Evolutionary conservation across 53 echinoderm and acorn worm species (phyloP).

Genomic region (Luidia sarsii): DNA sequence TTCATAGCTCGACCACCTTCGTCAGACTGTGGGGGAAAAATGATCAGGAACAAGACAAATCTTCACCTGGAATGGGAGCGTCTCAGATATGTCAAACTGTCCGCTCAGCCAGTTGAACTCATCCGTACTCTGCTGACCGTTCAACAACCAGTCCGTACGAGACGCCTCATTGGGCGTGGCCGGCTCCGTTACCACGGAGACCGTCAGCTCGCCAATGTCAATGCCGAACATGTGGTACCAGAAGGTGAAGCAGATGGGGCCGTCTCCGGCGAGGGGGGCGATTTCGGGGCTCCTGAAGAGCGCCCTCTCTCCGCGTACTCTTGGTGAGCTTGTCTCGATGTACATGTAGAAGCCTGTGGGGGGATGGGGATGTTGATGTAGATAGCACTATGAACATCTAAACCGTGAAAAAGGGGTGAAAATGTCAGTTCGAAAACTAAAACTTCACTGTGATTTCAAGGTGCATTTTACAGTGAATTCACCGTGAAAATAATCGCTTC

Average conservation of each 20-base stretch:
- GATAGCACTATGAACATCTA: too few species aligned
- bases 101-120: slow-evolving; percentile 55
- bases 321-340: slow-evolving; percentile 61
- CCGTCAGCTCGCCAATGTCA: slow-evolving; percentile 64
- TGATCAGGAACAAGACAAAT: background rate
- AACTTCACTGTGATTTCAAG: too few species aligned
- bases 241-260: slow-evolving; percentile 66
- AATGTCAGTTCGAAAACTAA: too few species aligned
- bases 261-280: slow-evolving; percentile 4
- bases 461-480: too few species aligned
- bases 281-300: slow-evolving; percentile 53
- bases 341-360: slow-evolving; percentile 72
- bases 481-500: too few species aligned
- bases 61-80: slow-evolving; percentile 33
- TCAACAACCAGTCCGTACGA: slow-evolving; percentile 38
- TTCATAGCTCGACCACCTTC: background rate
- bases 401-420: too few species aligned
- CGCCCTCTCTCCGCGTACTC: slow-evolving; percentile 38
- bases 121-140: slow-evolving; percentile 57
- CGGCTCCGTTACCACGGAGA: slow-evolving; percentile 58
- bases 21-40: background rate
- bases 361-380: background rate
- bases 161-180: slow-evolving; percentile 9
- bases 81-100: slow-evolving; percentile 52
- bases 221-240: slow-evolving; percentile 80